Percentiles rank a stretch among this genome's conserved stretches.
Evolutionary conservation across 2,113 vertebrate genomes (phyloP).

Genomic region (Chloropsis cyanopogon): DNA sequence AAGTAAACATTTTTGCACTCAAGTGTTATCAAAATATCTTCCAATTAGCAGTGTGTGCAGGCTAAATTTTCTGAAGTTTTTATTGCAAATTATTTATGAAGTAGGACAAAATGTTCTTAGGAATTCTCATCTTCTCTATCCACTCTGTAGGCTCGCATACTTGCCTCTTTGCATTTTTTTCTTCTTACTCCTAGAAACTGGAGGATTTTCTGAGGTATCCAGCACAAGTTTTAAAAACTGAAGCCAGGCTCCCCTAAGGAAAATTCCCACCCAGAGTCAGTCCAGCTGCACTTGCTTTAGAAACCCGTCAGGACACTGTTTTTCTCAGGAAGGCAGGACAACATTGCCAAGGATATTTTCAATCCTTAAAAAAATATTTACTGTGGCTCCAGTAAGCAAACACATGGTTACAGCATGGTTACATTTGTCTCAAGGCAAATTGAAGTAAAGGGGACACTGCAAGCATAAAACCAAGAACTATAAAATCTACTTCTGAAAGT

Average conservation of each 20-base stretch:
- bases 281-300: conserved; percentile 29
- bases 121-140: not conserved
- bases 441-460: not conserved
- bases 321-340: not conserved
- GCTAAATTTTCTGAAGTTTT: not conserved
- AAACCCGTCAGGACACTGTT: not conserved
- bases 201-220: not conserved
- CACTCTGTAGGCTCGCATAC: not conserved
- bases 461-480: not conserved
- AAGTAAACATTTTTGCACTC: not conserved
- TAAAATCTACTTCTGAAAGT: not conserved
- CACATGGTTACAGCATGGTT: not conserved
- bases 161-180: not conserved
- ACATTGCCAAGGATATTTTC: not conserved
- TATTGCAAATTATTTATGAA: not conserved
- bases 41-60: not conserved
- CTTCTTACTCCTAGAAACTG: not conserved
- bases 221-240: not conserved
- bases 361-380: not conserved
- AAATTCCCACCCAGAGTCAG: not conserved
- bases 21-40: not conserved
- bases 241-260: not conserved
- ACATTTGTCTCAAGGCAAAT: not conserved
- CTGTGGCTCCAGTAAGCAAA: not conserved
- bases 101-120: not conserved